These are phyloP conservation scores for Malachius bipustulatus DNA, from an alignment of 2,888 invertebrate species.

Conservation along the genomic window DNA sequence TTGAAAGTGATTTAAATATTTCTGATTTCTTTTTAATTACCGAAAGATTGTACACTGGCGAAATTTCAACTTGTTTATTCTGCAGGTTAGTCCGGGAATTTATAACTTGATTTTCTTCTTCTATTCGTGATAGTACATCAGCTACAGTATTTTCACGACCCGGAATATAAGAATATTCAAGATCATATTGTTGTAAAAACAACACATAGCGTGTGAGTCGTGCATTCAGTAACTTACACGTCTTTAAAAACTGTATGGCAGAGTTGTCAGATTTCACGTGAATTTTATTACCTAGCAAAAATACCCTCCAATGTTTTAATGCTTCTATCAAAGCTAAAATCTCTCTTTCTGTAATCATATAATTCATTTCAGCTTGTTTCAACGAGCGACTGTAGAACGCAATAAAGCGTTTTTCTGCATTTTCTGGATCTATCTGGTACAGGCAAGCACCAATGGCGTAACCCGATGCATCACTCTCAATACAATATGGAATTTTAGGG, in stretches of 20 bases:
- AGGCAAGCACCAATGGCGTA: conserved; percentile 13
- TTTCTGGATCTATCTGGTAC: conserved; percentile 6
- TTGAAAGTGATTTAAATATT: not conserved
- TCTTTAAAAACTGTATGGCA: not conserved
- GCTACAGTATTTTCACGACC: conserved; percentile 11
- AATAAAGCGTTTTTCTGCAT: conserved; percentile 6
- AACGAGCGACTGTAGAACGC: conserved; percentile 9
- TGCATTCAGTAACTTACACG: not conserved
- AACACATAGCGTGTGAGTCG: conserved; percentile 10
- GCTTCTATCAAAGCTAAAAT: conserved; percentile 7
- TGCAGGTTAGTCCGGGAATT: too few relatives aligned
- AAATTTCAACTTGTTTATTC: too few relatives aligned
- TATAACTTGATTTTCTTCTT: not conserved
- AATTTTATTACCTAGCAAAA: not conserved
- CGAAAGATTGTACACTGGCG: not conserved
- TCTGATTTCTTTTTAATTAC: not conserved
- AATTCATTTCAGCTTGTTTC: conserved; percentile 8
- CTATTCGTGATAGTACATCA: conserved; percentile 8
- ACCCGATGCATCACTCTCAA: conserved; percentile 10
- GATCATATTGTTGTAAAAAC: conserved; percentile 11
- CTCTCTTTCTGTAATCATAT: conserved; percentile 10
- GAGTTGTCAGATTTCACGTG: not conserved
- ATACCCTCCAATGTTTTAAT: not conserved
- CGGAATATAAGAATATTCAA: conserved; percentile 9
- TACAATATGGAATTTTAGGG: conserved; percentile 5